These are phyloP conservation scores for Melipona beecheii DNA, from an alignment of 2,888 invertebrate species.

Conservation along the genomic window DNA sequence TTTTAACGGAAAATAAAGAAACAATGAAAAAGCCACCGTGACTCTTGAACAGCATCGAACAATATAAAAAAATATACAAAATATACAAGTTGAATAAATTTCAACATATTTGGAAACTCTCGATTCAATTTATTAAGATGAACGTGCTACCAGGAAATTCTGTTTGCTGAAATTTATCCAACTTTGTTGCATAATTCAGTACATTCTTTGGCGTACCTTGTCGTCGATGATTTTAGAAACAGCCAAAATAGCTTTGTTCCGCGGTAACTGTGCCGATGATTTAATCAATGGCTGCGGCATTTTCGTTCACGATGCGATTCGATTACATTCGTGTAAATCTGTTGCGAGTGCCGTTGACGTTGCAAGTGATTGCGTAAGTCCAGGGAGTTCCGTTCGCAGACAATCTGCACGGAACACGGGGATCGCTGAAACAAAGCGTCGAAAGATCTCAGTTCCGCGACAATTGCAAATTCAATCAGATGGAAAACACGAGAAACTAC, in stretches of 20 bases:
- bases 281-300: constrained; percentile 7
- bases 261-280: neutral
- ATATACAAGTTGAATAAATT: neutral
- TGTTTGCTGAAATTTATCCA: neutral
- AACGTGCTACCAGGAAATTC: neutral
- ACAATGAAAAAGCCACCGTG: neutral
- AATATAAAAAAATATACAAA: neutral
- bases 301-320: constrained; percentile 11
- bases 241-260: neutral
- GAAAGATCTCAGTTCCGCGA: constrained; percentile 20
- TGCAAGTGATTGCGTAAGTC: constrained; percentile 44
- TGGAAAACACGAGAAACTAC: neutral
- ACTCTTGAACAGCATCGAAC: neutral
- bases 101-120: neutral
- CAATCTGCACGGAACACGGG: constrained; percentile 3
- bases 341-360: constrained; percentile 34
- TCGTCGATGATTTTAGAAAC: neutral
- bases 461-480: constrained; percentile 19
- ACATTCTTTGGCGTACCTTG: neutral
- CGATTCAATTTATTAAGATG: neutral
- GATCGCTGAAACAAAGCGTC: constrained; percentile 17
- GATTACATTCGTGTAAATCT: constrained; percentile 5
- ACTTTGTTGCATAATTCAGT: neutral
- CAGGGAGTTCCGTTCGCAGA: constrained; percentile 17
- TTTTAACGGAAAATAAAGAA: neutral